Evolutionary conservation across 2,113 vertebrate genomes (phyloP).

Genomic region (Ondatra zibethicus): DNA sequence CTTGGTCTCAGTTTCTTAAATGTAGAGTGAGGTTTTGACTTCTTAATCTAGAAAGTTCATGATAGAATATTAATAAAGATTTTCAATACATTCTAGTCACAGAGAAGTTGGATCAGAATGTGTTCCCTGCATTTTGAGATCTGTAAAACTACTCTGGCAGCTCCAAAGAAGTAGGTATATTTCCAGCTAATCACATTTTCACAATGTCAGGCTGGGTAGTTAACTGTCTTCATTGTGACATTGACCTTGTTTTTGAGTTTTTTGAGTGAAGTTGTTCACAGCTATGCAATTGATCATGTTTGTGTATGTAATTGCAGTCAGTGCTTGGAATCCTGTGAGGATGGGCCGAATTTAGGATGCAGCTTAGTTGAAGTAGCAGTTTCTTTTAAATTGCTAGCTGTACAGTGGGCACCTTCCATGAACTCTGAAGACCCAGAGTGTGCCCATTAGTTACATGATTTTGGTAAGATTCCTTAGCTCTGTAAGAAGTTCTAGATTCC

Average conservation of each 20-base stretch:
- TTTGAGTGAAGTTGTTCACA: background rate
- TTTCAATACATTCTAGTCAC: background rate
- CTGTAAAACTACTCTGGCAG: background rate
- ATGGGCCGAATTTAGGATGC: background rate
- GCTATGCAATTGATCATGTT: background rate
- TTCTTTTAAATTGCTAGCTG: background rate
- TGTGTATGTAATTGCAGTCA: background rate
- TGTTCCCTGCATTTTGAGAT: background rate
- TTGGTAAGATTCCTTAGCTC: background rate
- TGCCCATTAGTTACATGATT: conserved; percentile 1
- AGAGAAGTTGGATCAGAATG: conserved; percentile 1
- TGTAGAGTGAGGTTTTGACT: background rate
- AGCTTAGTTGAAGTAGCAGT: conserved; percentile 32
- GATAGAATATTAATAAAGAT: background rate
- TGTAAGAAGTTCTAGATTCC: background rate
- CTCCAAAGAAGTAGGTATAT: background rate
- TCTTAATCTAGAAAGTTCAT: conserved; percentile 32
- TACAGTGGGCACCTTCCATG: background rate
- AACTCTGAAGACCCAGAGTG: conserved; percentile 42
- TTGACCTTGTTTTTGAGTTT: conserved; percentile 28
- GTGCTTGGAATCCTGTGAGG: conserved; percentile 2
- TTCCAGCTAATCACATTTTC: conserved; percentile 9
- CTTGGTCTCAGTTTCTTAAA: background rate
- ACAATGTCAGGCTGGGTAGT: background rate
- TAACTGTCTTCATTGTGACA: background rate